Conservation (phyloP, 2,797 vertebrate genomes). For the Tadarida brasiliensis region DNA sequence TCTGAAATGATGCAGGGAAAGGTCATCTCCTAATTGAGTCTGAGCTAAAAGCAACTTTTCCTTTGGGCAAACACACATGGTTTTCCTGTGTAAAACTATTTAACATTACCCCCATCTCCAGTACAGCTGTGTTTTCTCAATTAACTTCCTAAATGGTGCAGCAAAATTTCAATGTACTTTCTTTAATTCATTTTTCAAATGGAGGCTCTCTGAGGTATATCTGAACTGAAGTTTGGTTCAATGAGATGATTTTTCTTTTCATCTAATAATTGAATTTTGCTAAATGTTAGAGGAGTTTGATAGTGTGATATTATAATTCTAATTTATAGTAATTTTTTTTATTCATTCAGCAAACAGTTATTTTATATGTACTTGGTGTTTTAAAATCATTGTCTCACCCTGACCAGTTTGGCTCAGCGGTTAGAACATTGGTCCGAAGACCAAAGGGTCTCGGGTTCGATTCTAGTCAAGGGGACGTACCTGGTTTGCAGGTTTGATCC, state of each 20-base stretch:
- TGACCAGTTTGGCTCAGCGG: too few species aligned
- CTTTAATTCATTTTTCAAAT: background rate
- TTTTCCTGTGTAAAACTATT: background rate
- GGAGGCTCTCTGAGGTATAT: background rate
- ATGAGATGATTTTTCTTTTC: background rate
- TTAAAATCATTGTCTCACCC: background rate
- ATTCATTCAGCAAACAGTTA: background rate
- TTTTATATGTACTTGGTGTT: background rate
- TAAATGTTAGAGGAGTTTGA: background rate
- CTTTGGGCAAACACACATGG: background rate
- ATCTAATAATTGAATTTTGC: background rate
- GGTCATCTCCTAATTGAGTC: background rate
- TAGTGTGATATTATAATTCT: background rate
- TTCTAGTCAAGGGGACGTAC: too few species aligned
- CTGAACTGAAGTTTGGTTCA: background rate
- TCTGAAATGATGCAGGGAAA: background rate
- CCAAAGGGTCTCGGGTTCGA: too few species aligned
- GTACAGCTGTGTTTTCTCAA: background rate
- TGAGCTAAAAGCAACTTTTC: background rate
- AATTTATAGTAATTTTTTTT: background rate
- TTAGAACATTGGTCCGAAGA: too few species aligned
- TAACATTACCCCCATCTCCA: background rate
- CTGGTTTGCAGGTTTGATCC: too few species aligned
- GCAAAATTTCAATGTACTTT: background rate
- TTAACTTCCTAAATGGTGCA: background rate